Evolutionary conservation across 2,888 invertebrate genomes (phyloP).

Genomic region (Lochmaea capreae): DNA sequence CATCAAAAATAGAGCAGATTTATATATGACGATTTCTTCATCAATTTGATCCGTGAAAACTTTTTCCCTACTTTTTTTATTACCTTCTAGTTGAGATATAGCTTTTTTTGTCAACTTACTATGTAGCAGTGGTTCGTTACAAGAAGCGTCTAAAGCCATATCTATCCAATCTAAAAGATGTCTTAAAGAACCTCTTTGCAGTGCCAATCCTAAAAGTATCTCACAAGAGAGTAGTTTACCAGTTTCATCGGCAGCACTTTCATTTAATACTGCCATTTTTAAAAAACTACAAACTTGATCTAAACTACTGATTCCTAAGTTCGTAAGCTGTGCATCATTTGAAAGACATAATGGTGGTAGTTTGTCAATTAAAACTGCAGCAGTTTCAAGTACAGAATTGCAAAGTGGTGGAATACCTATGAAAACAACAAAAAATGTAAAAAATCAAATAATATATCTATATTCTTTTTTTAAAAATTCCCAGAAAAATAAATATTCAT

Average conservation of each 20-base stretch:
- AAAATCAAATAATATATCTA: neutral
- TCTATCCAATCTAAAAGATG: slow-evolving; percentile 74
- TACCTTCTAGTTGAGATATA: slow-evolving; percentile 55
- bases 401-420: slow-evolving; percentile 65
- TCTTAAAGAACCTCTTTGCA: slow-evolving; percentile 72
- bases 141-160: slow-evolving; percentile 68
- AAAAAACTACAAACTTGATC: slow-evolving; percentile 69
- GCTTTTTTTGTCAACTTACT: slow-evolving; percentile 59
- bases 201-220: slow-evolving; percentile 69
- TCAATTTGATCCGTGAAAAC: slow-evolving; percentile 40
- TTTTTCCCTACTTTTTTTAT: slow-evolving; percentile 48
- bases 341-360: slow-evolving; percentile 72
- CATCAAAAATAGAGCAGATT: slow-evolving; percentile 70
- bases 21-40: slow-evolving; percentile 63
- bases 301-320: slow-evolving; percentile 67
- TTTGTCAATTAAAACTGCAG: slow-evolving; percentile 68
- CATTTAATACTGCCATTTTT: slow-evolving; percentile 67
- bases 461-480: no score
- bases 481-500: no score
- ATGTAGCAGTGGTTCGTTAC: slow-evolving; percentile 44
- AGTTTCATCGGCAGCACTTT: slow-evolving; percentile 66
- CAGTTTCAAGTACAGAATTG: slow-evolving; percentile 71
- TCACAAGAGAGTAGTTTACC: slow-evolving; percentile 67
- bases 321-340: slow-evolving; percentile 70
- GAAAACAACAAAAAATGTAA: neutral